Evolutionary conservation across 2,888 invertebrate species (phyloP), one percentile per base, ranked within the genome.

Genomic region (Deilephila porcellus): DNA sequence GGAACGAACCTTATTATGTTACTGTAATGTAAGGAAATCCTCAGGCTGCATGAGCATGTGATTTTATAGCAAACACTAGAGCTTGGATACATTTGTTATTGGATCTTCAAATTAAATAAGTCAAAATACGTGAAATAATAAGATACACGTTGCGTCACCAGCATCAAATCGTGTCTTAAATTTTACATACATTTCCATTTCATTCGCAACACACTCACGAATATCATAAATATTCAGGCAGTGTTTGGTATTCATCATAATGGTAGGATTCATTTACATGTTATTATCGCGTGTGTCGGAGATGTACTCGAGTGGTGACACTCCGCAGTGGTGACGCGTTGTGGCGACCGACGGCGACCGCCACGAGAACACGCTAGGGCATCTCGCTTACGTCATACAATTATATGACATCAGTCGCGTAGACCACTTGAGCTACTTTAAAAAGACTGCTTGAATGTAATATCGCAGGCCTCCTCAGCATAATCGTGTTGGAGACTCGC

Each of bases 181-280:
- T 86, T 81, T 82, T 82, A 81, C 78, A 81, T 83, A 79, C 83
- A 83, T 87, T 87, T 84, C 84, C 84, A 85, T 86, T 84, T 83
- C 83, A 88, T 88, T 85, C 84, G 80, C 85, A 83, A 84, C 83
- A 85, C 83, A 83, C 84, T 84, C 85, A 85, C 82, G 78, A 81
- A 79, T 79, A 84, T 80, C 86, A 90, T 91, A 91, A 90, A 90
- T 90, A 91, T 91, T 91, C 91, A 89, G 88, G 81, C 82, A 83
- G 86, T 83, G 86, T 83, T 86, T 85, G 86, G 87, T 87, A 89
- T 90, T 89, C 90, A 88, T 91, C 89, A 90, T 90, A 90, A 89
- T 88, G 86, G 83, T 88, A 88, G 86, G 86, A 88, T 90, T 91
- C 90, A 92, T 93, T 92, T 92, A 86, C 91, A 91, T 92, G 87